Percentiles rank a stretch among this genome's conserved stretches.
Evolutionary conservation across 1,140 invertebrate species (phyloP).

Genomic region (Lordiphosa stackelbergi): DNA sequence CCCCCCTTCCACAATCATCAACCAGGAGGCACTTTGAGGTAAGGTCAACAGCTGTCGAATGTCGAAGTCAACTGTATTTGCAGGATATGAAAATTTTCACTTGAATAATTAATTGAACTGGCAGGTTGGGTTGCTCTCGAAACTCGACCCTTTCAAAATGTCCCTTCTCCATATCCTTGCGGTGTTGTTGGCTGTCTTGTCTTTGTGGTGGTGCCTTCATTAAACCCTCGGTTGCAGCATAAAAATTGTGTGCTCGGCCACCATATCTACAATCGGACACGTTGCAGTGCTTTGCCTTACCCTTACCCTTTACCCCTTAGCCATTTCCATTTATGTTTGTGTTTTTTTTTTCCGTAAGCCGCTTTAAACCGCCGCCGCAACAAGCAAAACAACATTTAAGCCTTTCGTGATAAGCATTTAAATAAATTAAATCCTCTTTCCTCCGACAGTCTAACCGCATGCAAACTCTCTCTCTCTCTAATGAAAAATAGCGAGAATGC

Average conservation of each 20-base stretch:
- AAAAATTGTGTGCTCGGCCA: background rate
- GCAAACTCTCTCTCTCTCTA: slow-evolving; percentile 46
- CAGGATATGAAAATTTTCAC: slow-evolving; percentile 75
- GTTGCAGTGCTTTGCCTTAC: slow-evolving; percentile 28
- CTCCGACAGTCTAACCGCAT: slow-evolving; percentile 41
- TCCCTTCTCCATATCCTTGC: slow-evolving; percentile 13
- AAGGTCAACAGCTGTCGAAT: slow-evolving; percentile 71
- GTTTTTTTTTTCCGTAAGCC: slow-evolving; percentile 47
- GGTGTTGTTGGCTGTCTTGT: slow-evolving; percentile 30
- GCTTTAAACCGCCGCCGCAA: slow-evolving; percentile 69
- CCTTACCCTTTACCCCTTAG: background rate
- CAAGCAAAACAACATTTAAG: slow-evolving; percentile 72
- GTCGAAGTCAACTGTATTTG: slow-evolving; percentile 33
- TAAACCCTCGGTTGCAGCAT: slow-evolving; percentile 22
- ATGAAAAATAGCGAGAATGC: slow-evolving; percentile 68
- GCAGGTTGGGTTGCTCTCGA: slow-evolving; percentile 13
- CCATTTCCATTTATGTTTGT: slow-evolving; percentile 19
- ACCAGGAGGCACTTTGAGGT: slow-evolving; percentile 53
- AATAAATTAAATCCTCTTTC: slow-evolving; percentile 65
- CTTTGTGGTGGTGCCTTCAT: slow-evolving; percentile 44
- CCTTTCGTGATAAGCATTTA: slow-evolving; percentile 75
- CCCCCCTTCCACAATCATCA: too few species aligned
- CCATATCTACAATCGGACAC: slow-evolving; percentile 14
- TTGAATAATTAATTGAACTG: slow-evolving; percentile 76
- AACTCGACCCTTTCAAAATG: slow-evolving; percentile 7